Conservation (phyloP, 2,888 invertebrate genomes). For the Patella pellucida region DNA sequence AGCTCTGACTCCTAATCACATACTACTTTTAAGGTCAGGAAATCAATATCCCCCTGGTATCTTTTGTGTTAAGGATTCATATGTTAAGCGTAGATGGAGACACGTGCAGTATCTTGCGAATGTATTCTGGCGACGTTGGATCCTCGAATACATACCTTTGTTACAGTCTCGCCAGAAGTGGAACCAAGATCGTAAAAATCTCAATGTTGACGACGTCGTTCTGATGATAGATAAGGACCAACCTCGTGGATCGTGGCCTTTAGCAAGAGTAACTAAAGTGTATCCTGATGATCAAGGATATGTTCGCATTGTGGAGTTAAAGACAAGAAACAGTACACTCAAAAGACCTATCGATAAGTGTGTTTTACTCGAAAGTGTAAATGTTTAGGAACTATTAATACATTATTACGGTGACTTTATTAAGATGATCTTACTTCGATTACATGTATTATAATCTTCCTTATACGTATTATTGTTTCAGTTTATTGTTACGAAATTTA, state of each 20-base stretch:
- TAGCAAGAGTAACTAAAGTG: slow-evolving; percentile 12
- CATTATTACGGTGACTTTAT: too few species aligned
- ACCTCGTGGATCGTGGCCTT: slow-evolving; percentile 5
- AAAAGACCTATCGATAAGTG: too few species aligned
- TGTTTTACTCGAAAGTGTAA: too few species aligned
- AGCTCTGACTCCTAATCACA: slow-evolving; percentile 32
- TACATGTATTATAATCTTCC: too few species aligned
- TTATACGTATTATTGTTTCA: too few species aligned
- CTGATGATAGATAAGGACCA: slow-evolving; percentile 3
- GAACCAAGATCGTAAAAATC: background rate
- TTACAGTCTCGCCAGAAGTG: slow-evolving; percentile 27
- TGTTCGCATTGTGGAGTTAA: too few species aligned
- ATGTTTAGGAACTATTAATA: too few species aligned
- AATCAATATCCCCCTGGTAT: slow-evolving; percentile 27
- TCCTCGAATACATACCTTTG: slow-evolving; percentile 25
- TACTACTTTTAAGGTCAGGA: slow-evolving; percentile 21
- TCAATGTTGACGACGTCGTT: slow-evolving; percentile 1
- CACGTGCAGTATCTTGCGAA: slow-evolving; percentile 37
- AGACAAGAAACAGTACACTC: too few species aligned
- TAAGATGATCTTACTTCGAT: too few species aligned
- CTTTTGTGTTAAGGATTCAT: slow-evolving; percentile 29
- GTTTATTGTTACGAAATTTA: too few species aligned
- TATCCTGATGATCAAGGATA: too few species aligned
- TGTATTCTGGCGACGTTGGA: slow-evolving; percentile 29
- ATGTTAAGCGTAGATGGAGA: slow-evolving; percentile 32